A percentile compares a stretch with the other conserved stretches of the same genome.
Conservation (phyloP, 2,888 invertebrate genomes). For the Spodoptera littoralis region DNA sequence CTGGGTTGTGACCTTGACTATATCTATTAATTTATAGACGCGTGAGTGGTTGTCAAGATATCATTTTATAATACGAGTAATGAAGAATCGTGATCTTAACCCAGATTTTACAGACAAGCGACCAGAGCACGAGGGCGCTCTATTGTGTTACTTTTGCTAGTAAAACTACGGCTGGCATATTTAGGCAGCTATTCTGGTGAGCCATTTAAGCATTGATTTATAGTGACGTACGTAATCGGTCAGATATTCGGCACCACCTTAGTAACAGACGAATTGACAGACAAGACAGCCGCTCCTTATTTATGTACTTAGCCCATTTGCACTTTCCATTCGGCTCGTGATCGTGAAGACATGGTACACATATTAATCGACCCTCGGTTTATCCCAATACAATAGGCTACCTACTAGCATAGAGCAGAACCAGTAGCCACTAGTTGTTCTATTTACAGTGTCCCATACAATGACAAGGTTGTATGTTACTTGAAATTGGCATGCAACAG, state of each 20-base stretch:
- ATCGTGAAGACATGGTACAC: conserved; percentile 56
- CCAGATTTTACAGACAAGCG: conserved; percentile 63
- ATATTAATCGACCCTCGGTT: conserved; percentile 64
- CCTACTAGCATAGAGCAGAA: conserved; percentile 46
- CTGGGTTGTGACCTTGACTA: conserved; percentile 23
- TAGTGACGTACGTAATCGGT: conserved; percentile 50
- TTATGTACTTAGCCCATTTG: conserved; percentile 59
- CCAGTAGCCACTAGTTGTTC: conserved; percentile 31
- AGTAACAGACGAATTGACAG: conserved; percentile 61
- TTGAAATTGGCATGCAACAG: conserved; percentile 46
- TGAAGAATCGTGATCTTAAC: conserved; percentile 72
- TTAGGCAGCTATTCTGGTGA: conserved; percentile 26
- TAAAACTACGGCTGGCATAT: conserved; percentile 20
- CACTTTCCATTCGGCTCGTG: conserved; percentile 65
- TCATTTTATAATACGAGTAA: conserved; percentile 53
- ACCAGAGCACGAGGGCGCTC: conserved; percentile 37
- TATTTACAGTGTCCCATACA: conserved; percentile 38
- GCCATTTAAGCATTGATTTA: conserved; percentile 38
- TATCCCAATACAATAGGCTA: conserved; percentile 60
- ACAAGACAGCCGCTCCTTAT: conserved; percentile 56
- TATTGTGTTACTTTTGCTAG: conserved; percentile 6
- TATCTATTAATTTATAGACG: conserved; percentile 21
- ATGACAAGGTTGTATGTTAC: conserved; percentile 45
- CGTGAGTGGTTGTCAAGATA: conserved; percentile 14
- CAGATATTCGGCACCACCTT: conserved; percentile 51